These are phyloP conservation scores for Erebia aethiops DNA, from an alignment of 2,888 invertebrate genomes.

Conservation along the genomic window DNA sequence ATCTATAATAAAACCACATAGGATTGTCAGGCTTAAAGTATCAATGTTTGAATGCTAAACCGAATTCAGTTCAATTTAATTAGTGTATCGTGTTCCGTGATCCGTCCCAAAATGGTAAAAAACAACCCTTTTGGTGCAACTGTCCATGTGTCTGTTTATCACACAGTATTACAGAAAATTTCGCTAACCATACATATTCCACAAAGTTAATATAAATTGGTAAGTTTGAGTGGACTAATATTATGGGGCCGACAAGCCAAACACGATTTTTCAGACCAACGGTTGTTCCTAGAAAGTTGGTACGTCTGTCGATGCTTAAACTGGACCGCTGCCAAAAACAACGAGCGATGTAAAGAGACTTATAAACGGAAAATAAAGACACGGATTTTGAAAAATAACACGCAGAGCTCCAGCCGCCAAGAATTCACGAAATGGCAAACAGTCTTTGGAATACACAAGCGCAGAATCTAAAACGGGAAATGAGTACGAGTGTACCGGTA, in stretches of 20 bases:
- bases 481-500: not conserved
- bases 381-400: conserved; percentile 28
- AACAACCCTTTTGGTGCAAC: no score
- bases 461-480: conserved; percentile 1
- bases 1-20: no score
- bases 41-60: no score
- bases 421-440: conserved; percentile 15
- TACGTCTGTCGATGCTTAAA: not conserved
- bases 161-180: no score
- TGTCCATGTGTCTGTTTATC: no score
- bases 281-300: not conserved
- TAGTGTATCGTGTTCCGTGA: no score
- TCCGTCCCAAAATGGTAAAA: no score
- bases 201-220: not conserved
- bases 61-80: no score
- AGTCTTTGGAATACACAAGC: not conserved
- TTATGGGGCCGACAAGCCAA: no score
- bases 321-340: conserved; percentile 45
- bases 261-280: not conserved
- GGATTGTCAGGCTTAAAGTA: no score
- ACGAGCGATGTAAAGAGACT: conserved; percentile 32
- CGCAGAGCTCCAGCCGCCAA: not conserved
- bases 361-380: conserved; percentile 29
- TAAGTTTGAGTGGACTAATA: not conserved
- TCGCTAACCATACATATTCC: no score